Conservation (phyloP, 1,140 invertebrate genomes). For the Wiebesia pumilae region DNA sequence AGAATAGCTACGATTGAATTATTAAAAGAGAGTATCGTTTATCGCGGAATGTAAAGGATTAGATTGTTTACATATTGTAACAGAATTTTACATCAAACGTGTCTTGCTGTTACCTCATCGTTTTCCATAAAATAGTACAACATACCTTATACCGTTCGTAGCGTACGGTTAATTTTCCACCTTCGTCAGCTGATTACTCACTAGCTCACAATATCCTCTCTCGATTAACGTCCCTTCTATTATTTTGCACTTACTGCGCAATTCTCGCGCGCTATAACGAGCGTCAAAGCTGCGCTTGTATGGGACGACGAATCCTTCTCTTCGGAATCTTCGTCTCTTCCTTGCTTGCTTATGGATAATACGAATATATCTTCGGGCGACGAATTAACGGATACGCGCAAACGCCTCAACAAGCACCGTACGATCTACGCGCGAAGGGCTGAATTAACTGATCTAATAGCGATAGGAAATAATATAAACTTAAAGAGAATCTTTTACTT, state of each 20-base stretch:
- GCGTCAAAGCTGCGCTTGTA: neutral
- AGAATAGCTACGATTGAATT: no score
- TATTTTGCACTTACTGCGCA: neutral
- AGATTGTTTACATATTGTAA: neutral
- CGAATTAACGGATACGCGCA: constrained; percentile 58
- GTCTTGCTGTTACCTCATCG: neutral
- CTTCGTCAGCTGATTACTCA: neutral
- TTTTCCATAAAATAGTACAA: neutral
- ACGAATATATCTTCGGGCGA: constrained; percentile 57
- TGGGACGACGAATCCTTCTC: neutral
- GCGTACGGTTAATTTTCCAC: neutral
- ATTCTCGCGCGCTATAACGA: neutral
- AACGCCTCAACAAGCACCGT: neutral
- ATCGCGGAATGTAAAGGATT: no score
- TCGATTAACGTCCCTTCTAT: neutral
- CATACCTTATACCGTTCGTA: neutral
- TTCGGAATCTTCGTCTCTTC: neutral
- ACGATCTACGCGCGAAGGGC: neutral
- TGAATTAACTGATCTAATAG: constrained; percentile 8
- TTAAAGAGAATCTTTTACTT: neutral
- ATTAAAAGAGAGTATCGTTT: no score
- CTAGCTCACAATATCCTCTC: neutral
- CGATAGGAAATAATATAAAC: neutral
- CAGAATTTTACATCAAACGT: neutral
- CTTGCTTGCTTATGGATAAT: constrained; percentile 9